Percentiles rank a stretch among this genome's conserved stretches.
Evolutionary conservation across 2,888 invertebrate species (phyloP).

Genomic region (Brachypalpus laphriformis): DNA sequence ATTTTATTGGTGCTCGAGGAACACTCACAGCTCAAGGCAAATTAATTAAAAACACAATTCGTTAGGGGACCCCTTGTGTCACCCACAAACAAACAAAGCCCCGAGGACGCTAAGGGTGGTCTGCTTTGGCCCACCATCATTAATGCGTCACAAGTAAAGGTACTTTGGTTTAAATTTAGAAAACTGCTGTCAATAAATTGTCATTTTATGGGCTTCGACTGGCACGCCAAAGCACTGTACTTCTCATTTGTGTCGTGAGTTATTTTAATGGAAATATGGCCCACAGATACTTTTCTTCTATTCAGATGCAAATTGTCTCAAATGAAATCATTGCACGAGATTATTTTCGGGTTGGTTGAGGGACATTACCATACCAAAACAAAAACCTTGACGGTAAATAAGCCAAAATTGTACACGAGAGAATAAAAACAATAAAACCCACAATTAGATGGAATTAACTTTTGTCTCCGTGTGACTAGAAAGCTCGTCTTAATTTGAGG

Average conservation of each 20-base stretch:
- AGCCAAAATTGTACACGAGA: conserved; percentile 16
- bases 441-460: conserved; percentile 51
- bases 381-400: conserved; percentile 9
- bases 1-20: conserved; percentile 58
- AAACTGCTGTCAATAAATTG: conserved; percentile 60
- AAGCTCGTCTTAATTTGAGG: conserved; percentile 28
- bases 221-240: not conserved
- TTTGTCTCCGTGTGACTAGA: conserved; percentile 48
- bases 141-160: not conserved
- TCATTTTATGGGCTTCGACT: conserved; percentile 52
- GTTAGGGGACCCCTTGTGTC: not conserved
- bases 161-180: conserved; percentile 53
- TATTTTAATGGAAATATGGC: conserved; percentile 16
- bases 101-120: conserved; percentile 28
- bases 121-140: not conserved
- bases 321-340: not conserved
- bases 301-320: conserved; percentile 22
- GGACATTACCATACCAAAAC: not conserved
- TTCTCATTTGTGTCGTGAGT: not conserved
- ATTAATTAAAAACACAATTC: conserved; percentile 50
- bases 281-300: conserved; percentile 8
- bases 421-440: not conserved
- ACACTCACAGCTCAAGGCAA: conserved; percentile 27
- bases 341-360: not conserved
- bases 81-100: not conserved